Evolutionary conservation across 92 coral and sea anemone genomes (phyloP).

Genomic region (Epizoanthus rinbou): DNA sequence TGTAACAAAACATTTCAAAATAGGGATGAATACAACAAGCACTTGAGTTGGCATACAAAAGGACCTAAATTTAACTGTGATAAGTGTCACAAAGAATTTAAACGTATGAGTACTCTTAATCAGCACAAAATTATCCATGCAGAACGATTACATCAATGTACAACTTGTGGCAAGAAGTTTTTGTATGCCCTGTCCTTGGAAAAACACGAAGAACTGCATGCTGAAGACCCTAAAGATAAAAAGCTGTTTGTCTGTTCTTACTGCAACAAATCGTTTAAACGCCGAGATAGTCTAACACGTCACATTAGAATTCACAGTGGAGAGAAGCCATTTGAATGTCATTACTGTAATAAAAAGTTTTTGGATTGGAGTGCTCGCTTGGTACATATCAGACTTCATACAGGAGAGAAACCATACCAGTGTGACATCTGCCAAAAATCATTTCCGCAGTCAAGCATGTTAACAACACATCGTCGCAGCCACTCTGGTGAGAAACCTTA

Average conservation of each 20-base stretch:
- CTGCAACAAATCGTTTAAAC: constrained; percentile 5
- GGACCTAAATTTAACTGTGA: not conserved
- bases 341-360: constrained; percentile 6
- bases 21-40: not conserved
- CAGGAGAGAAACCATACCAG: constrained; percentile 18
- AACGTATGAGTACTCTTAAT: constrained; percentile 13
- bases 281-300: not conserved
- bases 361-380: constrained; percentile 6
- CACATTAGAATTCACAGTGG: constrained; percentile 25
- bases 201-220: not conserved
- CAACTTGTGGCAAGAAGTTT: constrained; percentile 3
- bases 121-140: constrained; percentile 1
- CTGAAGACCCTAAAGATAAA: not conserved
- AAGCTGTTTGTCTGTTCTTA: not conserved
- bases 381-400: constrained; percentile 1
- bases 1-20: not conserved
- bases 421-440: constrained; percentile 18
- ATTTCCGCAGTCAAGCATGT: constrained; percentile 8
- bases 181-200: not conserved
- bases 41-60: not conserved
- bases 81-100: constrained; percentile 12
- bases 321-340: constrained; percentile 17
- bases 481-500: constrained; percentile 18
- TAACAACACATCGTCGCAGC: constrained; percentile 6
- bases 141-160: constrained; percentile 1